Percentiles rank a stretch among this genome's conserved stretches.
Conservation (phyloP, 1,140 invertebrate species). For the Drosophila jambulina region DNA sequence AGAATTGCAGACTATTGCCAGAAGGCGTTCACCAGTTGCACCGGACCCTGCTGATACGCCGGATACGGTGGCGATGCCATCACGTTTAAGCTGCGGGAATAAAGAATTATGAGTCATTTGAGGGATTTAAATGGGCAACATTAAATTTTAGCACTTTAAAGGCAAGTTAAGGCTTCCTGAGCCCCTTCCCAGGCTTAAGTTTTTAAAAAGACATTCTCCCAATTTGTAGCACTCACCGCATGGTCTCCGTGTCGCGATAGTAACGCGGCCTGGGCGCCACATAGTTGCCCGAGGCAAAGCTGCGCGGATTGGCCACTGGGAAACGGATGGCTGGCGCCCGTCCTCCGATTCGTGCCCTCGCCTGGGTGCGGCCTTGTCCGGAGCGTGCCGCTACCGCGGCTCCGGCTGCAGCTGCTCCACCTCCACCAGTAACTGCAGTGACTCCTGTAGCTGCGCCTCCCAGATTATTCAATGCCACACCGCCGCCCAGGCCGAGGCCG, state of each 20-base stretch:
- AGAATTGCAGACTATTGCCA: constrained; percentile 47
- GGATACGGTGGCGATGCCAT: constrained; percentile 48
- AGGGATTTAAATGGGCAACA: neutral
- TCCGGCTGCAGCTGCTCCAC: constrained; percentile 25
- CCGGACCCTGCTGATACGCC: constrained; percentile 30
- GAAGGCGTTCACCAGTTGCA: constrained; percentile 65
- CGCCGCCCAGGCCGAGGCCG: constrained; percentile 41
- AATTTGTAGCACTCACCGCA: too few species aligned
- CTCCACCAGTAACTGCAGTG: neutral
- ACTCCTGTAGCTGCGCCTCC: constrained; percentile 19
- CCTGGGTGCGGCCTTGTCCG: constrained; percentile 18
- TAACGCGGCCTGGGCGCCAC: constrained; percentile 71
- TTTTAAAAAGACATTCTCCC: neutral
- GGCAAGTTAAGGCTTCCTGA: neutral
- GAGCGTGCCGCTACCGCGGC: constrained; percentile 19
- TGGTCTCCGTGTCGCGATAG: constrained; percentile 60
- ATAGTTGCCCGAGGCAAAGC: constrained; percentile 73
- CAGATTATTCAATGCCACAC: constrained; percentile 15
- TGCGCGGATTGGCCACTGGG: constrained; percentile 67
- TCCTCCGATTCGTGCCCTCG: constrained; percentile 12
- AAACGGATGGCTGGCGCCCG: constrained; percentile 55
- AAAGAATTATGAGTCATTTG: neutral
- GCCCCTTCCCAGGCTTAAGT: neutral
- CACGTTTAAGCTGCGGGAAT: constrained; percentile 48
- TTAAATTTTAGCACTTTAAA: neutral